These are phyloP conservation scores for Amblyornis subalaris DNA, from an alignment of 2,113 vertebrate genomes.

Conservation along the genomic window DNA sequence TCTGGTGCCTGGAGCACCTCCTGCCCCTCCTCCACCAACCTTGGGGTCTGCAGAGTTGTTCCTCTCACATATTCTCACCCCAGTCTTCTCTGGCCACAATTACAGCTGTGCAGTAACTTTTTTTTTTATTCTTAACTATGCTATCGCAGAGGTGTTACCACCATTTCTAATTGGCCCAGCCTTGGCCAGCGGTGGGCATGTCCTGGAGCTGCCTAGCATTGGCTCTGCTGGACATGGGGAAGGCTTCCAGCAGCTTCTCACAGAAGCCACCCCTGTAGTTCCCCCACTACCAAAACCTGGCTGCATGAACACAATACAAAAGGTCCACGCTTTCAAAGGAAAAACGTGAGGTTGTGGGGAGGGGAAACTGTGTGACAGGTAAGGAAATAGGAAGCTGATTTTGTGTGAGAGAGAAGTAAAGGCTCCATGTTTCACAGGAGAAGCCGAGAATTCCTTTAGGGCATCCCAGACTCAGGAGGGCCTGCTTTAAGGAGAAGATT, in stretches of 20 bases:
- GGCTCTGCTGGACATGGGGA: neutral
- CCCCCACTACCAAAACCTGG: neutral
- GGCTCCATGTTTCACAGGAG: neutral
- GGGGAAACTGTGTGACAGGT: neutral
- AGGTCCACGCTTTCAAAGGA: neutral
- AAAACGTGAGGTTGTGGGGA: neutral
- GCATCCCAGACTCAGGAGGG: neutral
- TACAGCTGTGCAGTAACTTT: neutral
- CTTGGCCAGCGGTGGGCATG: too few relatives aligned
- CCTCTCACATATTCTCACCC: neutral
- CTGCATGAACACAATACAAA: neutral
- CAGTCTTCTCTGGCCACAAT: neutral
- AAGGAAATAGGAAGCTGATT: neutral
- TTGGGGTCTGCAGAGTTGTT: neutral
- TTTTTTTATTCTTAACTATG: neutral
- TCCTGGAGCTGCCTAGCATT: neutral
- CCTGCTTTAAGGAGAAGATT: neutral
- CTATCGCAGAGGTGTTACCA: neutral
- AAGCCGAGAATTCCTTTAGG: neutral
- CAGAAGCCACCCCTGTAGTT: neutral
- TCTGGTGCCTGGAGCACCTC: neutral
- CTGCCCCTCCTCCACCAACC: neutral
- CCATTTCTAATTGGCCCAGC: neutral
- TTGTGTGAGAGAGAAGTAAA: neutral
- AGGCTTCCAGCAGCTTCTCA: neutral